Percentiles rank a stretch among this genome's conserved stretches.
Evolutionary conservation across 2,888 invertebrate species (phyloP).

Genomic region (Drosophila borborema): DNA sequence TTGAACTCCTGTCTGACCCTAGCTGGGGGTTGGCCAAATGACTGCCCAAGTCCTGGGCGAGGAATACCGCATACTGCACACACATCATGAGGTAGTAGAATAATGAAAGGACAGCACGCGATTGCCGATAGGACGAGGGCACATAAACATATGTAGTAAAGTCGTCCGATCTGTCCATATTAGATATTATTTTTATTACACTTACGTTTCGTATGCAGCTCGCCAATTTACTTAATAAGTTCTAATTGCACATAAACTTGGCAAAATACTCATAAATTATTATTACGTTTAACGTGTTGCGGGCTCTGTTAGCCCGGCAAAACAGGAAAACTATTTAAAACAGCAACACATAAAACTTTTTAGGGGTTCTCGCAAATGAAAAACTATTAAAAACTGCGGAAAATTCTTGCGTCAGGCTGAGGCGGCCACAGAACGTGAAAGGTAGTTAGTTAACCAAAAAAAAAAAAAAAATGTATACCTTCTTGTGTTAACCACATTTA

Average conservation of each 20-base stretch:
- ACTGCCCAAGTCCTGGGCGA: constrained; percentile 7
- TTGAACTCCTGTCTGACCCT: constrained; percentile 36
- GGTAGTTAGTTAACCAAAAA: neutral
- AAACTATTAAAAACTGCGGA: constrained; percentile 73
- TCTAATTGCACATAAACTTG: constrained; percentile 25
- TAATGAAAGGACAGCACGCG: constrained; percentile 47
- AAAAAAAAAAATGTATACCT: neutral
- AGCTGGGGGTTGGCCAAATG: constrained; percentile 38
- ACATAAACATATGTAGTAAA: constrained; percentile 11
- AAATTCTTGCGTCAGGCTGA: constrained; percentile 45
- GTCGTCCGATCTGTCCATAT: constrained; percentile 8
- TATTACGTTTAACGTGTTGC: constrained; percentile 15
- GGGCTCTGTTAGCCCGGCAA: constrained; percentile 10
- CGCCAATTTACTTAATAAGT: constrained; percentile 6
- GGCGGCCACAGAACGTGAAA: neutral
- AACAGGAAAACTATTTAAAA: constrained; percentile 63
- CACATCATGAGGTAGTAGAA: constrained; percentile 38
- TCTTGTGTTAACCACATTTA: constrained; percentile 13
- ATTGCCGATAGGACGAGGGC: constrained; percentile 12
- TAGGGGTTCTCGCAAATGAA: constrained; percentile 67
- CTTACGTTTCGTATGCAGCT: neutral
- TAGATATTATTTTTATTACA: constrained; percentile 1
- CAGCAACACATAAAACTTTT: constrained; percentile 55
- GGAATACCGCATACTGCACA: constrained; percentile 40
- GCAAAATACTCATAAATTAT: constrained; percentile 32